Base-by-base conservation (phyloP, 2,113 vertebrate species). In the Syngnathus typhle region DNA sequence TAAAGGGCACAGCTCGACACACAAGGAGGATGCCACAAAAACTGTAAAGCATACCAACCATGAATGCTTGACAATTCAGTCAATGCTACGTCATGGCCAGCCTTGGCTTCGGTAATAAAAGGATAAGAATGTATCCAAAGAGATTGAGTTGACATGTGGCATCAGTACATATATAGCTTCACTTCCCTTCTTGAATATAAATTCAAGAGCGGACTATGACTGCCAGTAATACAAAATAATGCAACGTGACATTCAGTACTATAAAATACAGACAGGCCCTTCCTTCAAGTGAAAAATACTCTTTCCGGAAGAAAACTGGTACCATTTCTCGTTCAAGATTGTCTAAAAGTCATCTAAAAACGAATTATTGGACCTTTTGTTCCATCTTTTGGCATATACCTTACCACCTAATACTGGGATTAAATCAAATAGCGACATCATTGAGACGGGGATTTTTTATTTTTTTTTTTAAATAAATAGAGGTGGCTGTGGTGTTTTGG, bases 1-100 rank as follows among this genome's bases (percentile, higher is more conserved):
- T 13, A 43, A 65, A 70, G 44, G 69, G 68, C 74, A 39, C 69
- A 74, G 78, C 70, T 82, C 68, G 69, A 75, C 60, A 65, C 64
- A 75, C 68, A 49, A 68, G 43, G 54, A 8, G 44, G 68, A 64
- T 44, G 23, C 36, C 19, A 18, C 36, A 66, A 76, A 60, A 66
- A 68, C 52, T 68, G 61, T 51, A 74, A 80, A 77, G 67, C 32
- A 37, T 16, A 32, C 41, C 51, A 52, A 47, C 56, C 3, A n/a
- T 49, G 52, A 76, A 67, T 62, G 36, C 68, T 68, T 74, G 65
- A 54, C 3, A 0, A 56, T 73, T 46, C 0, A 15, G 68, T 11
- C 36, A 66, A 16, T 19, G 67, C 39, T 68, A 15, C 13, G 9
- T 74, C 16, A 75, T 49, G 19, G 18, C 19, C 44, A 13, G 36